Conservation (phyloP, 2,113 vertebrate genomes). For the Phoenicopterus ruber region DNA sequence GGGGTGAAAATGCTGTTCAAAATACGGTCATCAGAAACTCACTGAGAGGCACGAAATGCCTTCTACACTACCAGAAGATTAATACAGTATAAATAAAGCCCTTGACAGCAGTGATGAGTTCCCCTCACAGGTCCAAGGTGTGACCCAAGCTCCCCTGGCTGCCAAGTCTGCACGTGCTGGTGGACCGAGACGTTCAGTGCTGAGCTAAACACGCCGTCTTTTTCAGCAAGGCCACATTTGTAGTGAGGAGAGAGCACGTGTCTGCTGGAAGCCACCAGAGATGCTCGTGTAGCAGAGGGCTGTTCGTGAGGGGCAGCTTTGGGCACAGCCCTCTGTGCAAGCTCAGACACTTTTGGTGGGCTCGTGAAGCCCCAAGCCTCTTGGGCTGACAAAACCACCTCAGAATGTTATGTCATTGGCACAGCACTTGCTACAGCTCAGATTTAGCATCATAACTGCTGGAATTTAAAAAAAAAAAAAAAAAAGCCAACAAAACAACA, state of each 20-base stretch:
- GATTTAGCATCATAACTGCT: neutral
- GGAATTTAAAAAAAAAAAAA: neutral
- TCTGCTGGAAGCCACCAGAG: neutral
- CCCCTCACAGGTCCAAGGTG: neutral
- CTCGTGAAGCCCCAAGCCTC: neutral
- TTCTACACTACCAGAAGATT: neutral
- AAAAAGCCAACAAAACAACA: neutral
- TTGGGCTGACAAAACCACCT: neutral
- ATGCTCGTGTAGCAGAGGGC: neutral
- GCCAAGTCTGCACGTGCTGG: accelerated
- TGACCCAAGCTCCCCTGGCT: neutral
- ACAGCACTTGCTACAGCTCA: neutral
- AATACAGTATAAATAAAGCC: neutral
- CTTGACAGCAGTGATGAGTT: neutral
- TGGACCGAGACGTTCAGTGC: neutral
- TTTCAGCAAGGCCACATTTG: neutral
- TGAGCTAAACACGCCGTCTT: neutral
- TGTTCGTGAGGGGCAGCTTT: neutral
- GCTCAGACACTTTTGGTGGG: neutral
- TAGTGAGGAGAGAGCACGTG: accelerated
- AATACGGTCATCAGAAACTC: neutral
- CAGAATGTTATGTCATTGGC: neutral
- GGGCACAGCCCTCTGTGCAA: neutral
- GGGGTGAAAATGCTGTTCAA: neutral
- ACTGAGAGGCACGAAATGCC: neutral